Percentiles rank a stretch among this genome's conserved stretches.
These are phyloP conservation scores for Formica exsecta DNA, from an alignment of 1,140 invertebrate species.

Conservation along the genomic window DNA sequence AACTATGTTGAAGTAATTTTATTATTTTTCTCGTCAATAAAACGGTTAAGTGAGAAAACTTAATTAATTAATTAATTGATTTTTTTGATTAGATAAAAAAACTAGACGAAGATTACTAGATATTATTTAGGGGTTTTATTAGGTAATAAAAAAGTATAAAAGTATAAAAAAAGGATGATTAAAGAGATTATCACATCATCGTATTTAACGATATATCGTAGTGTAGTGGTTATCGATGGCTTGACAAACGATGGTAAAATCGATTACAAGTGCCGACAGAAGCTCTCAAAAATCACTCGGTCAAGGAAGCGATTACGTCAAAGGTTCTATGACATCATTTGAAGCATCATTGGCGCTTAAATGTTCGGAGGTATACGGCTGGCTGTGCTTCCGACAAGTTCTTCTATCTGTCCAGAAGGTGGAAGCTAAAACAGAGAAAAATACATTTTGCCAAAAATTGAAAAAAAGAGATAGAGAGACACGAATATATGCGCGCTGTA, in stretches of 20 bases:
- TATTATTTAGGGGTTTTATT: too few relatives aligned
- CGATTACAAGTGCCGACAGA: constrained; percentile 63
- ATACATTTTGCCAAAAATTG: neutral
- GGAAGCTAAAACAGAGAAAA: neutral
- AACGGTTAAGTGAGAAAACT: neutral
- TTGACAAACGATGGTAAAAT: constrained; percentile 62
- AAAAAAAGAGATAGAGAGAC: neutral
- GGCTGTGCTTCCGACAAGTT: neutral
- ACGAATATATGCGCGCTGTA: neutral
- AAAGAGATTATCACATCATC: constrained; percentile 56
- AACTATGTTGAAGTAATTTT: neutral
- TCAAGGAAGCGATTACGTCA: constrained; percentile 74
- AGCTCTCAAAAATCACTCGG: constrained; percentile 51
- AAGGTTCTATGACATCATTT: constrained; percentile 74
- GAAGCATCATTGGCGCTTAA: constrained; percentile 52
- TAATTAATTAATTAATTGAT: neutral
- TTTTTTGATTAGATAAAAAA: too few relatives aligned
- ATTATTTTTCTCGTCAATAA: neutral
- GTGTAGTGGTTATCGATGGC: neutral
- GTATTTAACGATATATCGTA: constrained; percentile 44
- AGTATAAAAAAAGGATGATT: constrained; percentile 6
- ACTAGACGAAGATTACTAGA: too few relatives aligned
- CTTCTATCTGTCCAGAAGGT: neutral
- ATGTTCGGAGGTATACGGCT: constrained; percentile 6
- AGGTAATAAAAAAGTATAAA: too few relatives aligned